Evolutionary conservation across 2,888 invertebrate species (phyloP), one percentile per base, ranked within the genome.

Genomic region (Coenonympha arcania): DNA sequence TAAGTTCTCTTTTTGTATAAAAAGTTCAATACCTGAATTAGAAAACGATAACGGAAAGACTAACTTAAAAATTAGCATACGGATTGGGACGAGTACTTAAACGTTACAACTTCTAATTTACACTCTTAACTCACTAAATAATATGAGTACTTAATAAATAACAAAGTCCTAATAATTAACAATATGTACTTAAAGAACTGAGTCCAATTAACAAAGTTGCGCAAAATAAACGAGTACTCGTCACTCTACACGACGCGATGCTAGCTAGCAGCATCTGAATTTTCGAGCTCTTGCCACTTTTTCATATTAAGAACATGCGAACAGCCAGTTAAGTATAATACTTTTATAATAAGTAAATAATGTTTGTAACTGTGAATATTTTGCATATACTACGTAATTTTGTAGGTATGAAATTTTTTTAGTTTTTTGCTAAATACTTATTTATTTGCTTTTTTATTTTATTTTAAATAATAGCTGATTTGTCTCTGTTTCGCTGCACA

Each of bases 141-240:
- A 8, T 9, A 9, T n/a, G 8, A 11, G 6, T n/a, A 36, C 20
- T 20, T 39, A 22, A 22, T 45, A 48, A n/a, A n/a, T n/a, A n/a
- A n/a, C n/a, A n/a, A n/a, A n/a, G n/a, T n/a, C n/a, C n/a, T n/a
- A n/a, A n/a, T n/a, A n/a, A n/a, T n/a, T n/a, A n/a, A n/a, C n/a
- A n/a, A n/a, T n/a, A n/a, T n/a, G n/a, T n/a, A n/a, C n/a, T n/a
- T n/a, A n/a, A n/a, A 41, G 30, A 41, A 37, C 18, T 58, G 67
- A 71, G 76, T 79, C 75, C 74, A 72, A 71, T 70, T 36, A 73
- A 70, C 55, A 65, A 75, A 72, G 60, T 60, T 68, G 78, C 83
- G 84, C 85, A 83, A 85, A 83, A 72, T 69, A 83, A 80, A 76
- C 65, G 80, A 83, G 79, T 80, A 81, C 81, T 74, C 82, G 79